phyloP scores from a whole-genome alignment of 1,140 invertebrate genomes.

The Drosophila punjabiensis region DNA sequence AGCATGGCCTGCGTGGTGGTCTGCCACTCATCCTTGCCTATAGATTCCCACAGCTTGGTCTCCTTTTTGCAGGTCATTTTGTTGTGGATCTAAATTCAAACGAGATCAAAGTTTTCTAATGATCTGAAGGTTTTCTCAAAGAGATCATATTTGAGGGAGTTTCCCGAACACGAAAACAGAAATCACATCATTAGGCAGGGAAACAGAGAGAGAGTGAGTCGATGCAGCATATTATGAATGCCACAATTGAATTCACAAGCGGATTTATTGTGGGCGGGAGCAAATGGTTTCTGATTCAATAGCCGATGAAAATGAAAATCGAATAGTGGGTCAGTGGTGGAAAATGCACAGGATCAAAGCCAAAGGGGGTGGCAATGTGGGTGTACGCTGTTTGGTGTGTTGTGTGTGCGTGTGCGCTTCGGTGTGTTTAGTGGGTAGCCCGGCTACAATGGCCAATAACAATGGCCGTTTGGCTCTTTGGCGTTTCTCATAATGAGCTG shows the following conservation, averaged over 20 bases:
- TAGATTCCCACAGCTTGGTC: slow-evolving; percentile 54
- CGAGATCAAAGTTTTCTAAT: slow-evolving; percentile 1
- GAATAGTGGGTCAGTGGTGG: slow-evolving; percentile 47
- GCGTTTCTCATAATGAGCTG: slow-evolving; percentile 53
- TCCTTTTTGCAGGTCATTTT: slow-evolving; percentile 50
- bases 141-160: slow-evolving; percentile 4
- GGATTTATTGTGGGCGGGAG: slow-evolving; percentile 54
- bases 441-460: slow-evolving; percentile 39
- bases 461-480: slow-evolving; percentile 40
- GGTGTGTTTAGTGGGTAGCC: slow-evolving; percentile 32
- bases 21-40: slow-evolving; percentile 49
- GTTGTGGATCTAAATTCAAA: neutral
- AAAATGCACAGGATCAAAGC: slow-evolving; percentile 3
- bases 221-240: slow-evolving; percentile 34
- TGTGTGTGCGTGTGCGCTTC: neutral
- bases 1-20: slow-evolving; percentile 68
- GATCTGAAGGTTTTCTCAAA: slow-evolving; percentile 12
- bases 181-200: slow-evolving; percentile 66
- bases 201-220: slow-evolving; percentile 9
- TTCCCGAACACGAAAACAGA: slow-evolving; percentile 36
- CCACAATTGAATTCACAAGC: slow-evolving; percentile 55
- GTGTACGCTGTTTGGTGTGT: neutral
- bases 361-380: neutral
- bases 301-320: slow-evolving; percentile 55
- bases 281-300: slow-evolving; percentile 61